A percentile compares a stretch with the other conserved stretches of the same genome.
Evolutionary conservation across 2,113 vertebrate species (phyloP).

Genomic region (Serilophus lunatus): DNA sequence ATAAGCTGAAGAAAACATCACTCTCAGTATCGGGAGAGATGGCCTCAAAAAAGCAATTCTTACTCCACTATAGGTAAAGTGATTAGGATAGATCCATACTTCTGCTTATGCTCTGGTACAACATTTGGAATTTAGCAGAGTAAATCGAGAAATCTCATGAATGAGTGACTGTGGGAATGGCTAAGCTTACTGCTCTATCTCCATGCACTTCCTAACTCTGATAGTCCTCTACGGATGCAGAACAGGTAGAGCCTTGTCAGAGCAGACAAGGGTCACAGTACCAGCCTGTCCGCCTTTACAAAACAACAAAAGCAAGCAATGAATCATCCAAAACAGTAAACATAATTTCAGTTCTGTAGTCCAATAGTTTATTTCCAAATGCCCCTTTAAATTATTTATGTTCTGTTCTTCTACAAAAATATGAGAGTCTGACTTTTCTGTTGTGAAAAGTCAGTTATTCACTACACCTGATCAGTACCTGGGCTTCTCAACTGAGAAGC

Average conservation of each 20-base stretch:
- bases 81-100: slow-evolving; percentile 13
- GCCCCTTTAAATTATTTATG: background rate
- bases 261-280: background rate
- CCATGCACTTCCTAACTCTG: background rate
- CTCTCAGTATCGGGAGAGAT: background rate
- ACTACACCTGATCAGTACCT: background rate
- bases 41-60: background rate
- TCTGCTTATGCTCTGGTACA: background rate
- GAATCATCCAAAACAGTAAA: slow-evolving; percentile 8
- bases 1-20: background rate
- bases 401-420: slow-evolving; percentile 23
- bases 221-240: background rate
- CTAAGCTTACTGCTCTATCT: background rate
- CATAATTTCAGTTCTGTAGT: background rate
- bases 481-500: background rate
- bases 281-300: background rate
- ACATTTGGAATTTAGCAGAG: background rate
- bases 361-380: slow-evolving; percentile 36
- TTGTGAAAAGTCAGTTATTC: slow-evolving; percentile 6
- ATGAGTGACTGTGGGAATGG: background rate
- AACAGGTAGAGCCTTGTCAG: background rate
- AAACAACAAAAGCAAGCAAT: background rate
- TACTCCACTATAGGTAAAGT: background rate
- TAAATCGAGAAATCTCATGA: background rate
- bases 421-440: background rate